These are phyloP conservation scores for Neolamprologus sp. DNA, from an alignment of 2,113 vertebrate genomes.

Conservation along the genomic window DNA sequence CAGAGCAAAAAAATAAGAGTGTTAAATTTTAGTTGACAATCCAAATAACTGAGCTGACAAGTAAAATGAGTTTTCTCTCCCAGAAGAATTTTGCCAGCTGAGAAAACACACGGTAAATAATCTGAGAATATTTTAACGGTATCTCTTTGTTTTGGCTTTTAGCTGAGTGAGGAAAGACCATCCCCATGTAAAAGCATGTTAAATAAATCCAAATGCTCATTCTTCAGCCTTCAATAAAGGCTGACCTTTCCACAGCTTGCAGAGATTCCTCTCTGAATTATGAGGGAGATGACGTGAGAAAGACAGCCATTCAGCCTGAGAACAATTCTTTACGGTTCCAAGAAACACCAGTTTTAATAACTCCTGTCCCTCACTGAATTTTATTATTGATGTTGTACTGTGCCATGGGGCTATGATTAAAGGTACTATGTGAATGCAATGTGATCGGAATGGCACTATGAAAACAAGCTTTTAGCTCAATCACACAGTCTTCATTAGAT, in stretches of 20 bases:
- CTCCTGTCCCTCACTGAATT: neutral
- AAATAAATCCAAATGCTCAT: slow-evolving; percentile 19
- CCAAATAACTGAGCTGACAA: slow-evolving; percentile 24
- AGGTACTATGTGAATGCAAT: neutral
- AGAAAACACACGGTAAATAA: slow-evolving; percentile 41
- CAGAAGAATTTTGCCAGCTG: neutral
- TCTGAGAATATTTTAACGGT: neutral
- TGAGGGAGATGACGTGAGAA: neutral
- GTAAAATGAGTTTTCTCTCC: slow-evolving; percentile 7
- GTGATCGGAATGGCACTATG: neutral
- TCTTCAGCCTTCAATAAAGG: neutral
- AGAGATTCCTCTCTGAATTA: neutral
- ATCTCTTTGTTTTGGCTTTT: slow-evolving; percentile 12
- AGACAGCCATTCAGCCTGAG: neutral
- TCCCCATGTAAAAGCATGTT: neutral
- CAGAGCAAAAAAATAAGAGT: neutral
- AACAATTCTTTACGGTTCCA: neutral
- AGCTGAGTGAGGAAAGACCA: neutral
- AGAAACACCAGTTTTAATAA: neutral
- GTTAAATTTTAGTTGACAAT: neutral
- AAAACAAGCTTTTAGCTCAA: neutral
- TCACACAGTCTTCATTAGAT: neutral
- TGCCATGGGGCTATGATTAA: neutral
- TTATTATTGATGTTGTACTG: neutral
- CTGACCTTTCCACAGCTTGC: neutral